Conservation (phyloP, 2,888 invertebrate species). For the Vanessa cardui region DNA sequence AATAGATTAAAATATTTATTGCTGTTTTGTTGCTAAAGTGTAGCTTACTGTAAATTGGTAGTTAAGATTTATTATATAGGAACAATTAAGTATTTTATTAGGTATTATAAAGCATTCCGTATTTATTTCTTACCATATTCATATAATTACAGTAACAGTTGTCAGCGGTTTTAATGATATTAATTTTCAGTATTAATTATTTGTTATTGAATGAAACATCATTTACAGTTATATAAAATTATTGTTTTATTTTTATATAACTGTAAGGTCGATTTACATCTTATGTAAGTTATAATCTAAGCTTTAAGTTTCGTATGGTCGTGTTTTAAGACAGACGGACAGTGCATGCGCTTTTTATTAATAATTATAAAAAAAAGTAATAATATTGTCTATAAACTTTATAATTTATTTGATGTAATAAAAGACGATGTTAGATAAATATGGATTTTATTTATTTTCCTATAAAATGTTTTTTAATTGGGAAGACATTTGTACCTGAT, state of each 20-base stretch:
- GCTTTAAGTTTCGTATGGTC: conserved; percentile 55
- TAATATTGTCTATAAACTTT: conserved; percentile 64
- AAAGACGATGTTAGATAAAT: conserved; percentile 70
- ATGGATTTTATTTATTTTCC: conserved; percentile 34
- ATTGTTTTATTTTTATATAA: neutral
- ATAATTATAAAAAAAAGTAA: conserved; percentile 51
- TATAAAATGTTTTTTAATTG: neutral
- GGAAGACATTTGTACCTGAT: too few relatives aligned
- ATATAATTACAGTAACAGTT: conserved; percentile 28
- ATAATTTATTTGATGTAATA: conserved; percentile 77
- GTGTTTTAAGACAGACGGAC: conserved; percentile 49
- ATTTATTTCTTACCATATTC: conserved; percentile 51
- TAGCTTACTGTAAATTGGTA: conserved; percentile 56
- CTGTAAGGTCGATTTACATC: conserved; percentile 9
- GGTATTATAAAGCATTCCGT: conserved; percentile 53
- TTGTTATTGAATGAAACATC: conserved; percentile 23
- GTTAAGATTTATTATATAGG: conserved; percentile 46
- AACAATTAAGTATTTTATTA: conserved; percentile 37
- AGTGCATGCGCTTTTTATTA: conserved; percentile 69
- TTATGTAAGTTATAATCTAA: conserved; percentile 33
- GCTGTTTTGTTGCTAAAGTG: conserved; percentile 53
- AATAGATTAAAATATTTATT: conserved; percentile 51
- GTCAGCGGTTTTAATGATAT: conserved; percentile 26
- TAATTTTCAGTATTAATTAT: conserved; percentile 37
- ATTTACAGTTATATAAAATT: conserved; percentile 17